Base-by-base conservation (phyloP, 2,113 vertebrate genomes). In the Polypterus bichir region DNA sequence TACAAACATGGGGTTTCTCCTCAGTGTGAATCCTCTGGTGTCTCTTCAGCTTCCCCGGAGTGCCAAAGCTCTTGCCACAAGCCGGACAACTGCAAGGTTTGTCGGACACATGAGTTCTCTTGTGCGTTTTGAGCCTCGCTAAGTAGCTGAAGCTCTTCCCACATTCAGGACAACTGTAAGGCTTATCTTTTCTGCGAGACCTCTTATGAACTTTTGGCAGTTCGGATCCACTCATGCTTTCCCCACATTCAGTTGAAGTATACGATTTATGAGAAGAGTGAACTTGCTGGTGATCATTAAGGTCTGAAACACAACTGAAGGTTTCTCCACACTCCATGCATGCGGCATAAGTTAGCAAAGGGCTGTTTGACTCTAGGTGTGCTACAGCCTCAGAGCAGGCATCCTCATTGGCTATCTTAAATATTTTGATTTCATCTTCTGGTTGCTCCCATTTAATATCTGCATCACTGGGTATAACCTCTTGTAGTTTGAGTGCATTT, bases 41-140 rank as follows among this genome's bases (percentile, higher is more conserved):
- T 3, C 70, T 71, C 11, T 67, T 64, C 9, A 76, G 68, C 27
- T 70, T 68, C 1, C 67, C 67, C n/a, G 66, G 71, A 61, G 68
- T 65, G 1, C 68, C 64, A 6, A 77, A 77, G 47, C 53, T 57
- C 52, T 73, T 68, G 2, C 69, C 68, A 71, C 77, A 78, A 63
- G 73, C 66, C n/a, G 57, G 68, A 69, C 76, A 79, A 57, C 65
- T 69, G 60, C 73, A 74, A 49, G 64, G 60, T 67, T 70, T 74
- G 47, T 75, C 71, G 5, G 71, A 71, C 4, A 67, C 72, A 5
- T 76, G 74, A 11, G 54, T 67, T 44, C 49, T 45, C 57, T 60
- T 63, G 54, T 76, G 74, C 49, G 68, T 65, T 0, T 67, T 7
- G 5, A 72, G 64, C 62, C 49, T 56, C 61, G 58, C 57, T 51